phyloP scores from a whole-genome alignment of 2,113 vertebrate genomes.

The Platysteira castanea region DNA sequence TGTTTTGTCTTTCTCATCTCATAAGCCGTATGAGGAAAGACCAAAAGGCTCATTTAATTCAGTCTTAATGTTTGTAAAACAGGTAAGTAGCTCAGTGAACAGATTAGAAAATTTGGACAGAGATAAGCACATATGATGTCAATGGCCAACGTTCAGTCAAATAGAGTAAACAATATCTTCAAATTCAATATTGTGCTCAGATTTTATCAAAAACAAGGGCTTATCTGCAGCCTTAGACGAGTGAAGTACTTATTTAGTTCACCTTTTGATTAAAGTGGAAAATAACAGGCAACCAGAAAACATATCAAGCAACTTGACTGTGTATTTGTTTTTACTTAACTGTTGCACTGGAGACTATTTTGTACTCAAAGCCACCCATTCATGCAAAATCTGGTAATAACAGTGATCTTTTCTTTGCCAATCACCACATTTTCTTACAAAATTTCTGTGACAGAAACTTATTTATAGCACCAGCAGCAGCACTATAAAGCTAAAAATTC shows the following conservation, averaged over 20 bases:
- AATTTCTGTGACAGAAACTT: background rate
- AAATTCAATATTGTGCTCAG: background rate
- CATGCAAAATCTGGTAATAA: background rate
- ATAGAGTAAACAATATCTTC: background rate
- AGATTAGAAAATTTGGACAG: background rate
- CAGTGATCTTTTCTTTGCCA: conserved; percentile 1
- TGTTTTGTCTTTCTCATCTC: background rate
- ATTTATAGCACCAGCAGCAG: background rate
- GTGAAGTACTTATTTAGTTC: background rate
- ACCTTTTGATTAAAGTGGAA: conserved; percentile 21
- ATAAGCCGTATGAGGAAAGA: background rate
- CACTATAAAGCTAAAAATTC: background rate
- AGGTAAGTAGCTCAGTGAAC: background rate
- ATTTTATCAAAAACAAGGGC: background rate
- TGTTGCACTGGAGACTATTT: background rate
- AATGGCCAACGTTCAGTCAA: background rate
- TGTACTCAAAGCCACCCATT: background rate
- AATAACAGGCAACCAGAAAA: conserved; percentile 3
- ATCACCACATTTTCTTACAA: background rate
- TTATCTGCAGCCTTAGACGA: background rate
- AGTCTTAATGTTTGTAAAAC: background rate
- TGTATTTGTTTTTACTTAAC: conserved; percentile 28
- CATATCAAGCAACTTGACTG: background rate
- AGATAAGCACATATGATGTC: background rate
- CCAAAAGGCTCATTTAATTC: background rate